Percentiles rank a stretch among this genome's conserved stretches.
These are phyloP conservation scores for Erpobdella octoculata DNA, from an alignment of 2,888 invertebrate species.

Conservation along the genomic window DNA sequence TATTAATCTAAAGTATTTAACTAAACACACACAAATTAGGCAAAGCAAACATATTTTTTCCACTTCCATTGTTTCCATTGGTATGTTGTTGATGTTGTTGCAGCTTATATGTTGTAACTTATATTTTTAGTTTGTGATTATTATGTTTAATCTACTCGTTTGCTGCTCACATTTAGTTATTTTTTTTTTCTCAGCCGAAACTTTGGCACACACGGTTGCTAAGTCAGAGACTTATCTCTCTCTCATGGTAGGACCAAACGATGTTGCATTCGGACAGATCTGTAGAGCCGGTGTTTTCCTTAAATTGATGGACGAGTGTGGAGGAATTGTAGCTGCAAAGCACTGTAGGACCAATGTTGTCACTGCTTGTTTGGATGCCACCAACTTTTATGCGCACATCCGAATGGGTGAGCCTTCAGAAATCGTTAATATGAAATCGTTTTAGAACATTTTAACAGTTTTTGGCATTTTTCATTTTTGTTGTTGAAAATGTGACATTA, in stretches of 20 bases:
- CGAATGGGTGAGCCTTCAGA: constrained; percentile 26
- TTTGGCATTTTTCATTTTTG: neutral
- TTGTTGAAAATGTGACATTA: neutral
- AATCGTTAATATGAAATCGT: neutral
- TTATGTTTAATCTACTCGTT: no score
- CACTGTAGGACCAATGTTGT: constrained; percentile 34
- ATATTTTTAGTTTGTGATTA: no score
- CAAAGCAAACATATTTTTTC: no score
- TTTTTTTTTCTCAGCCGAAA: neutral
- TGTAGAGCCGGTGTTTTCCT: constrained; percentile 34
- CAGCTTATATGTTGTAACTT: no score
- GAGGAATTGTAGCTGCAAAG: constrained; percentile 34
- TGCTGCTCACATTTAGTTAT: no score
- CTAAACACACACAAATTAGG: no score
- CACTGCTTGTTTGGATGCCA: constrained; percentile 36
- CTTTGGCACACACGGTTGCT: constrained; percentile 27
- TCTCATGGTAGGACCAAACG: constrained; percentile 32
- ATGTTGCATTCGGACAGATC: constrained; percentile 26
- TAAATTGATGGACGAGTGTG: constrained; percentile 38
- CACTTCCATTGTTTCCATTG: no score
- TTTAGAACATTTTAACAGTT: neutral
- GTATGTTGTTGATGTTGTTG: no score
- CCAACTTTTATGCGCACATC: constrained; percentile 34
- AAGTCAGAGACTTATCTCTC: constrained; percentile 33
- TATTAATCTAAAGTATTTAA: no score